A percentile compares a stretch with the other conserved stretches of the same genome.
phyloP scores from a whole-genome alignment of 2,797 vertebrate species.

The Threskiornis aethiopicus region DNA sequence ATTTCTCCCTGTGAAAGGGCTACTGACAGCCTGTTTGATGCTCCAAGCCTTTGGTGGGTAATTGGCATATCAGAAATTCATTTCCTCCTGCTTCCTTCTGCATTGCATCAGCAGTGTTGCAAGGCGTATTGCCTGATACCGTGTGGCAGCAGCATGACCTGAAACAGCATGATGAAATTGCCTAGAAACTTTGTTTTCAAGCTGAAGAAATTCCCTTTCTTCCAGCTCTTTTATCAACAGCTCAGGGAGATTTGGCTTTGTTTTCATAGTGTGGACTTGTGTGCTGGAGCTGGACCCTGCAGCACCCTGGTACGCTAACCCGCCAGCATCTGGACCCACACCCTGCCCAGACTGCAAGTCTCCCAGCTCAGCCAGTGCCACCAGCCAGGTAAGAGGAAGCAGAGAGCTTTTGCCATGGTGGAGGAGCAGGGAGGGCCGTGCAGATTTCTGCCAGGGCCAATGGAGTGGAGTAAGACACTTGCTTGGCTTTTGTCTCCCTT shows the following conservation, averaged over 20 bases:
- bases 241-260: not conserved
- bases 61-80: not conserved
- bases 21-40: not conserved
- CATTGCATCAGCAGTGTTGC: not conserved
- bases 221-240: not conserved
- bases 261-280: not conserved
- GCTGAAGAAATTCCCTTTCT: not conserved
- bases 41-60: not conserved
- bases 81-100: not conserved
- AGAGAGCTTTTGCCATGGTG: not conserved
- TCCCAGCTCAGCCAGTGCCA: not conserved
- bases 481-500: not conserved
- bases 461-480: not conserved
- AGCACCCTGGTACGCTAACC: not conserved
- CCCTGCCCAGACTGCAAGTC: not conserved
- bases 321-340: not conserved
- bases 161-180: not conserved
- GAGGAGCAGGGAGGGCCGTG: not conserved
- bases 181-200: not conserved
- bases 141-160: not conserved
- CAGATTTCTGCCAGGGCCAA: not conserved
- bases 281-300: not conserved
- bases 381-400: not conserved
- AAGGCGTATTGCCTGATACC: not conserved
- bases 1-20: not conserved